These are phyloP conservation scores for Craniophora ligustri DNA, from an alignment of 2,888 invertebrate genomes.

Conservation along the genomic window DNA sequence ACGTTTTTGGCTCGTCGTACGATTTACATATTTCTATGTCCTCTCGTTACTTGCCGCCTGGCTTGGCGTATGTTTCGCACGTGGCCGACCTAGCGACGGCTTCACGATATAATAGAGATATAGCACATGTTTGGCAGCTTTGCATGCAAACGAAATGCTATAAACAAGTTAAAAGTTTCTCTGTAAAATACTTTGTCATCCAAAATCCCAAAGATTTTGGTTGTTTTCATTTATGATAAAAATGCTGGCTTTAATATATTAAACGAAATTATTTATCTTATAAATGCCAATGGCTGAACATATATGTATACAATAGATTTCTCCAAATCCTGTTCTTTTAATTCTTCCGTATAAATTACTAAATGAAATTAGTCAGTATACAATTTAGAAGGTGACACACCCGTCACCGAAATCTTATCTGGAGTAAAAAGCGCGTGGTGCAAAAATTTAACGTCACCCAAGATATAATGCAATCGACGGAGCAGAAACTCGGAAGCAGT, in stretches of 20 bases:
- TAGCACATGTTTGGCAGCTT: slow-evolving; percentile 66
- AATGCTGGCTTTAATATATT: slow-evolving; percentile 4
- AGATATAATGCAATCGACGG: slow-evolving; percentile 74
- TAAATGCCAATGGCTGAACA: no score
- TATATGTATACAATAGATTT: neutral
- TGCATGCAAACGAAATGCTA: slow-evolving; percentile 59
- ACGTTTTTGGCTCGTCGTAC: slow-evolving; percentile 72
- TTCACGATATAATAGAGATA: slow-evolving; percentile 64
- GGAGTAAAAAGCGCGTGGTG: slow-evolving; percentile 48
- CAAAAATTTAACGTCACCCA: slow-evolving; percentile 82
- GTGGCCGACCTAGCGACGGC: slow-evolving; percentile 69
- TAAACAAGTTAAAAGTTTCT: slow-evolving; percentile 52
- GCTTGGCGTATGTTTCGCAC: slow-evolving; percentile 68
- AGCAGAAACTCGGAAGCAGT: slow-evolving; percentile 67
- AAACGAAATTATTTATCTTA: no score
- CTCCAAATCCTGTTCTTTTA: no score
- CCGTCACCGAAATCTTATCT: slow-evolving; percentile 29
- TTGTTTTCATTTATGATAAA: slow-evolving; percentile 29
- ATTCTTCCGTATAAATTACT: no score
- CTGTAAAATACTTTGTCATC: slow-evolving; percentile 42
- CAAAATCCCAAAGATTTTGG: slow-evolving; percentile 25
- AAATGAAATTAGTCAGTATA: no score
- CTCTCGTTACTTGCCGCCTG: slow-evolving; percentile 46
- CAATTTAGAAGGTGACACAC: slow-evolving; percentile 9
- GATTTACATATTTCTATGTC: slow-evolving; percentile 79